Evolutionary conservation across 1,140 invertebrate species (phyloP), one percentile per base, ranked within the genome.

Genomic region (Tetramorium parvispinum): DNA sequence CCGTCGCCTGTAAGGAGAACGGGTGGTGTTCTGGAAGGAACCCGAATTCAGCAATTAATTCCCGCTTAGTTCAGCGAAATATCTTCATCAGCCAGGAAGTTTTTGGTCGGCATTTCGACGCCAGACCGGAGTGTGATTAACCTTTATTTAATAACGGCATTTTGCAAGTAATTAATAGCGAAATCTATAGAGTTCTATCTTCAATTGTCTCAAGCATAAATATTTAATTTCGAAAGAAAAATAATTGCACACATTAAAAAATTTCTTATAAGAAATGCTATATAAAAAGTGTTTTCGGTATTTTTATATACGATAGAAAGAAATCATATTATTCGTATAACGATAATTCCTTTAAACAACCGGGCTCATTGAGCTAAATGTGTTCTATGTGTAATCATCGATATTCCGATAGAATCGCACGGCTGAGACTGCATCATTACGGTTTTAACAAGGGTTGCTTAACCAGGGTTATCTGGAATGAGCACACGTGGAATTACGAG

Each of bases 401-500:
- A 87, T 82, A 77, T 90, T 87, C 87, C 88, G 66, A 86, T 86
- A 89, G 88, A 73, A 83, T 13, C 86, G 61, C 61, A 75, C 85
- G 59, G 61, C 51, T 40, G 66, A 65, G 63, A 85, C 79, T 83
- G 85, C 68, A 70, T 91, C 89, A 88, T 92, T 92, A 91, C 87
- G 88, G 85, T 71, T 75, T 91, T 91, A 91, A 88, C 91, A 87
- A 88, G 88, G 87, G 81, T 91, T 91, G 89, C 91, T 92, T 91
- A 92, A 87, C 88, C 82, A 87, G 85, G 85, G 89, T 91, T 92
- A 91, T 91, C 91, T 90, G 71, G 79, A 91, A 85, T 78, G 91
- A 88, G 87, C 86, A 91, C 89, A 91, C 89, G 86, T 87, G 85
- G 85, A 90, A 91, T 89, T 89, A 89, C 89, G 76, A 76, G 76